Percentiles rank a stretch among this genome's conserved stretches.
Conservation (phyloP, 2,888 invertebrate genomes). For the Campoletis raptor region DNA sequence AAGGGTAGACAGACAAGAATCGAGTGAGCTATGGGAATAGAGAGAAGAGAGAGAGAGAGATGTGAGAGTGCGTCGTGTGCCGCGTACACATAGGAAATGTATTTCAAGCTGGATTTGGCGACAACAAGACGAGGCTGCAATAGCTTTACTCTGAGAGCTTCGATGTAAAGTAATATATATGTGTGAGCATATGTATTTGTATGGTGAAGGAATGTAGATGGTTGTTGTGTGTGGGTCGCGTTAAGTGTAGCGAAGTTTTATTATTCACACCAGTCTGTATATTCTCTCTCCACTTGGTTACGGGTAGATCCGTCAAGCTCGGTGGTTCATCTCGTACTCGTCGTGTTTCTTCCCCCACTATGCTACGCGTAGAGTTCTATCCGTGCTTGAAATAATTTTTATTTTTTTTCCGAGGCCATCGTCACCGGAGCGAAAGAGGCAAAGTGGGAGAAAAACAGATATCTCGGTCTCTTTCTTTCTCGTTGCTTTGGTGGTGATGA, state of each 20-base stretch:
- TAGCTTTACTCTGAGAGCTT: constrained; percentile 18
- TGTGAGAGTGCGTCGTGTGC: constrained; percentile 18
- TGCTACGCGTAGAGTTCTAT: constrained; percentile 58
- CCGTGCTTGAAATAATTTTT: not conserved
- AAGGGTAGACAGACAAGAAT: constrained; percentile 8
- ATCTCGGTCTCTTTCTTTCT: not conserved
- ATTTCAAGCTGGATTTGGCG: constrained; percentile 74
- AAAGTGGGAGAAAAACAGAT: constrained; percentile 38
- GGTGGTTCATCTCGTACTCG: constrained; percentile 24
- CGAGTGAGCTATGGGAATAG: constrained; percentile 30
- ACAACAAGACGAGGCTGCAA: constrained; percentile 72
- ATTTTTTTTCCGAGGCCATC: constrained; percentile 44
- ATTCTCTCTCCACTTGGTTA: not conserved
- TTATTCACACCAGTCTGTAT: constrained; percentile 74
- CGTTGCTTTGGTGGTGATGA: not conserved
- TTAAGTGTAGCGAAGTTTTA: constrained; percentile 80
- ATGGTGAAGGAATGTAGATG: not conserved
- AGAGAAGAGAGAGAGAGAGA: constrained; percentile 47
- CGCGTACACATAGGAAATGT: constrained; percentile 67
- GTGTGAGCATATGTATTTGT: not conserved
- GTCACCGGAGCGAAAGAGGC: constrained; percentile 51
- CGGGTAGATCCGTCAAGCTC: constrained; percentile 43
- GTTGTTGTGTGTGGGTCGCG: constrained; percentile 74
- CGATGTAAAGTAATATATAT: constrained; percentile 29
- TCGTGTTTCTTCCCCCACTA: constrained; percentile 59